Evolutionary conservation across 1,140 invertebrate species (phyloP).

Genomic region (Cydia splendana): DNA sequence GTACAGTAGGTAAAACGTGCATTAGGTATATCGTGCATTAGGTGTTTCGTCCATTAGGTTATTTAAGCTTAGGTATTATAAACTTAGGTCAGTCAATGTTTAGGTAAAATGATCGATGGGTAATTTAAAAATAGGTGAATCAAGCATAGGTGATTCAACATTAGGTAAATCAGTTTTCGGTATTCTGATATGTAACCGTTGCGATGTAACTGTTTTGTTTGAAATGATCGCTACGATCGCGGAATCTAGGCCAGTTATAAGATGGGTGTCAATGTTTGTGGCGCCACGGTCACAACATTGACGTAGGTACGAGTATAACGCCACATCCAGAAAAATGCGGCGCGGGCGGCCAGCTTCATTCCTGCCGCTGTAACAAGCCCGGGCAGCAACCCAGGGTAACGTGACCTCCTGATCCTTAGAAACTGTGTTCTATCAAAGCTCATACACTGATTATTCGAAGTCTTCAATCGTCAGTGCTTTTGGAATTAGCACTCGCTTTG

Average conservation of each 20-base stretch:
- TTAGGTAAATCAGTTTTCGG: too few species aligned
- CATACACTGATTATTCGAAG: background rate
- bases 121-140: too few species aligned
- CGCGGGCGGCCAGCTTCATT: background rate
- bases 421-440: background rate
- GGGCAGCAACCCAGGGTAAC: background rate
- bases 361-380: background rate
- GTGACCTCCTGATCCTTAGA: background rate
- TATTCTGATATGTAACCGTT: too few species aligned
- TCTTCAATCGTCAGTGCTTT: background rate
- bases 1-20: too few species aligned
- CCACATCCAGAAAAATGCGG: slow-evolving; percentile 13
- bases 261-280: slow-evolving; percentile 15
- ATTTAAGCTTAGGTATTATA: too few species aligned
- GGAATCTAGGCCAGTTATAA: slow-evolving; percentile 11
- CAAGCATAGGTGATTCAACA: too few species aligned
- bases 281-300: slow-evolving; percentile 5
- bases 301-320: background rate
- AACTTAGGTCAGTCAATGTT: too few species aligned
- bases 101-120: too few species aligned
- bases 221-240: background rate
- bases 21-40: too few species aligned
- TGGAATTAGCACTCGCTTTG: background rate
- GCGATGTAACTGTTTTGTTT: background rate
- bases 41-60: too few species aligned